Conservation (phyloP, 2,888 invertebrate genomes). For the Eutolmus rufibarbis region DNA sequence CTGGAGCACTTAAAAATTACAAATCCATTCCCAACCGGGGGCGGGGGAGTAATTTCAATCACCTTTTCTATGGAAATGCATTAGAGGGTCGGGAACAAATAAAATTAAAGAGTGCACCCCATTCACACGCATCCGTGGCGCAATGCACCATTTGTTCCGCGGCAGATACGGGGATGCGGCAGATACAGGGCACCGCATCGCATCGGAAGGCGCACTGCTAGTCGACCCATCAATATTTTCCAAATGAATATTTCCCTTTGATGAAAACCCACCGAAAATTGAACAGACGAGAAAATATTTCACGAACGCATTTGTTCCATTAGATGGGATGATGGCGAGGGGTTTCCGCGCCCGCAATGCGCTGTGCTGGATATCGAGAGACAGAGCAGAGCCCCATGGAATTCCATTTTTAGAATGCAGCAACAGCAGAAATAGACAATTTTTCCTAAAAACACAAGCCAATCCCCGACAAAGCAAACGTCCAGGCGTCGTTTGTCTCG, state of each 20-base stretch:
- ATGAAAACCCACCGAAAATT: slow-evolving; percentile 31
- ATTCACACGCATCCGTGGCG: slow-evolving; percentile 2
- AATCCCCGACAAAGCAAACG: background rate
- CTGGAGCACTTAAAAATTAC: background rate
- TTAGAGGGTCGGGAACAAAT: slow-evolving; percentile 20
- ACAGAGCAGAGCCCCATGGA: background rate
- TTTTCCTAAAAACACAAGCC: slow-evolving; percentile 1
- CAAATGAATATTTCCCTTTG: slow-evolving; percentile 36
- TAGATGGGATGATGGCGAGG: background rate
- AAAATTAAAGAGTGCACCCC: background rate
- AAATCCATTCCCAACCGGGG: background rate
- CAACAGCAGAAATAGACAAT: background rate
- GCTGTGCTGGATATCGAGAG: background rate
- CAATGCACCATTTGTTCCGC: slow-evolving; percentile 22
- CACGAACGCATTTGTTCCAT: slow-evolving; percentile 36
- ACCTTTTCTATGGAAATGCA: slow-evolving; percentile 25
- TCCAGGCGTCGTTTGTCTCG: background rate
- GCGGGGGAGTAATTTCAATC: background rate
- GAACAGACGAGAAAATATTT: slow-evolving; percentile 33
- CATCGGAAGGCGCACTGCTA: background rate
- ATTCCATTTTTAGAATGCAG: slow-evolving; percentile 25
- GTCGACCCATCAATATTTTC: slow-evolving; percentile 27
- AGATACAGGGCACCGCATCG: background rate
- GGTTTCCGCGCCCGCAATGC: background rate
- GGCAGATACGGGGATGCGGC: background rate